These are phyloP conservation scores for Tyrannus savana DNA, from an alignment of 2,113 vertebrate species.

Conservation along the genomic window DNA sequence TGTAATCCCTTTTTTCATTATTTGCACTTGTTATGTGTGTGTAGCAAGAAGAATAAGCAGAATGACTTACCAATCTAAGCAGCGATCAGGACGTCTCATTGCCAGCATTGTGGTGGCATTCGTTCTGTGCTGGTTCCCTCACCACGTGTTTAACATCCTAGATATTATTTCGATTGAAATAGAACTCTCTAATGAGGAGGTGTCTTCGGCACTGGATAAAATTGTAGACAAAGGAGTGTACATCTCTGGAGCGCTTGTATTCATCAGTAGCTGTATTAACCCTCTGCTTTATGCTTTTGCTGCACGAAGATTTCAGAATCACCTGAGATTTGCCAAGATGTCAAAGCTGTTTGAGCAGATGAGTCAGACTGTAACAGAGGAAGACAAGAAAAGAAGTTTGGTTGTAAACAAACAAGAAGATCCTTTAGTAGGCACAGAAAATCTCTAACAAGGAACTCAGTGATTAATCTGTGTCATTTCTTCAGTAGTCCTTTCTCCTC, in stretches of 20 bases:
- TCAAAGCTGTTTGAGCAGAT: constrained; percentile 66
- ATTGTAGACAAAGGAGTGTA: constrained; percentile 17
- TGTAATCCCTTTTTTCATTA: constrained; percentile 63
- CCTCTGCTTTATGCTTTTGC: constrained; percentile 78
- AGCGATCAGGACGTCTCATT: constrained; percentile 48
- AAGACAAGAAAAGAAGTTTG: not conserved
- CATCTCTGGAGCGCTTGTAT: constrained; percentile 63
- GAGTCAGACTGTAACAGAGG: constrained; percentile 16
- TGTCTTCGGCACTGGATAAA: not conserved
- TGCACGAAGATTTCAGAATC: constrained; percentile 55
- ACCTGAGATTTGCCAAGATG: constrained; percentile 44
- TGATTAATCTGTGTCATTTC: not conserved
- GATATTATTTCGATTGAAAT: constrained; percentile 26
- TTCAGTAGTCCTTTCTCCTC: not conserved
- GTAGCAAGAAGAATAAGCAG: constrained; percentile 65
- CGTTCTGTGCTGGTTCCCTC: constrained; percentile 72
- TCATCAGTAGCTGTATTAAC: constrained; percentile 78
- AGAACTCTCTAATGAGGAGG: not conserved
- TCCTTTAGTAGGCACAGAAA: not conserved
- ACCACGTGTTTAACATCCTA: constrained; percentile 69
- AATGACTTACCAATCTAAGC: constrained; percentile 46
- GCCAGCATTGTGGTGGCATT: constrained; percentile 67
- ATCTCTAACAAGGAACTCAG: not conserved
- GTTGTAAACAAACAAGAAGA: not conserved
- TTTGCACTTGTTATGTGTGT: constrained; percentile 67